These are phyloP conservation scores for Apomyelois bistriatella DNA, from an alignment of 2,888 invertebrate genomes.

Conservation along the genomic window DNA sequence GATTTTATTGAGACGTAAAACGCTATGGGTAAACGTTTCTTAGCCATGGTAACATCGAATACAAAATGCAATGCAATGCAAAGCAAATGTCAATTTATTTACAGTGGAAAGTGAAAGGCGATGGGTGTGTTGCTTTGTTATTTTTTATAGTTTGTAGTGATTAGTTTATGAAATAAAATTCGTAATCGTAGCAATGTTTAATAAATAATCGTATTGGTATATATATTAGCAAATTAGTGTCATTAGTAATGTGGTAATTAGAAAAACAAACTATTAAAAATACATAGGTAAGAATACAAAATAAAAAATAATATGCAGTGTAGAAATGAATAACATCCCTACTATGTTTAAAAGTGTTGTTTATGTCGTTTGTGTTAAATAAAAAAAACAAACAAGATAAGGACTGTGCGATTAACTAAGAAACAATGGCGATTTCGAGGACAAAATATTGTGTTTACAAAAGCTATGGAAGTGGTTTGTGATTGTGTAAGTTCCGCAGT, in stretches of 20 bases:
- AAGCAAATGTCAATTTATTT: slow-evolving; percentile 46
- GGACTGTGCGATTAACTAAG: background rate
- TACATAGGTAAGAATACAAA: too few relatives aligned
- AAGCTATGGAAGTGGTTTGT: slow-evolving; percentile 46
- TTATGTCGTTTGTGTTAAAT: background rate
- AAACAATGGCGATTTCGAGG: slow-evolving; percentile 40
- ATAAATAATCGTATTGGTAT: background rate
- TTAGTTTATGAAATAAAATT: slow-evolving; percentile 24
- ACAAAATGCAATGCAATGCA: slow-evolving; percentile 16
- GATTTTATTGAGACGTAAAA: too few relatives aligned
- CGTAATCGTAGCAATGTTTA: slow-evolving; percentile 3
- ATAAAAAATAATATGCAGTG: too few relatives aligned
- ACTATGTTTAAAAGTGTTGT: background rate
- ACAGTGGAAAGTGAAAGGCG: slow-evolving; percentile 63
- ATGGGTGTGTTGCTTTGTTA: slow-evolving; percentile 71
- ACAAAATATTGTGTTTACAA: slow-evolving; percentile 29
- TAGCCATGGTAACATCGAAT: slow-evolving; percentile 21
- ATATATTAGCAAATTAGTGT: slow-evolving; percentile 13
- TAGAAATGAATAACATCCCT: too few relatives aligned
- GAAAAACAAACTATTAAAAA: background rate
- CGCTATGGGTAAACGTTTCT: background rate
- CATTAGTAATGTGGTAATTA: slow-evolving; percentile 15
- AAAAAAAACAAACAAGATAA: slow-evolving; percentile 13
- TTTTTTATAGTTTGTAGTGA: slow-evolving; percentile 47
- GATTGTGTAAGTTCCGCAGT: slow-evolving; percentile 19